A percentile compares a stretch with the other conserved stretches of the same genome.
phyloP scores from a whole-genome alignment of 2,113 vertebrate genomes.

The Chionomys nivalis region DNA sequence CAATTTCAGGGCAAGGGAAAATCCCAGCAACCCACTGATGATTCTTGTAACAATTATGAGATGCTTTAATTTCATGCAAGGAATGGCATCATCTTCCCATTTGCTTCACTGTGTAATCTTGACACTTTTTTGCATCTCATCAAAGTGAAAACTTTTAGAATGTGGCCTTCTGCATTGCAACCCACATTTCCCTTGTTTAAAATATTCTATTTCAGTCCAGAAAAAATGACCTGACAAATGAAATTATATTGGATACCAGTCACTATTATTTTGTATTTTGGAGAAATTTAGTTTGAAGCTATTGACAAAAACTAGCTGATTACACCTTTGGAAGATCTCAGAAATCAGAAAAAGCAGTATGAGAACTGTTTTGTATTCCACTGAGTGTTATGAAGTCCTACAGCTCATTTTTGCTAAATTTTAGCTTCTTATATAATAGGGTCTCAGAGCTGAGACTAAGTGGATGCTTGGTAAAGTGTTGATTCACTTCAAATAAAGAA shows the following conservation, averaged over 20 bases:
- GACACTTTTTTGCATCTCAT: constrained; percentile 9
- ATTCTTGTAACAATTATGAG: background rate
- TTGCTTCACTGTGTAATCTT: background rate
- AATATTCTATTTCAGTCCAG: constrained; percentile 27
- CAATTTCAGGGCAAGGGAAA: background rate
- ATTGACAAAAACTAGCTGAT: constrained; percentile 30
- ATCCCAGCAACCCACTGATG: background rate
- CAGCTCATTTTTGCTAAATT: constrained; percentile 22
- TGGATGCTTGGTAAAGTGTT: background rate
- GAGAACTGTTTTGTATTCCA: background rate
- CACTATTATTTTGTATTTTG: constrained; percentile 33
- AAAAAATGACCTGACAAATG: constrained; percentile 5
- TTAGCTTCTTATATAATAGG: background rate
- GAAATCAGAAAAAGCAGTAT: constrained; percentile 7
- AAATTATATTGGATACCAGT: constrained; percentile 9
- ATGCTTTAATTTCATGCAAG: background rate
- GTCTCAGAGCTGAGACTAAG: background rate
- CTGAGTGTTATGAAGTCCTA: background rate
- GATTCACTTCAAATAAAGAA: constrained; percentile 42
- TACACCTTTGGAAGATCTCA: background rate
- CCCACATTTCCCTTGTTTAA: background rate
- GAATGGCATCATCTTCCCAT: background rate
- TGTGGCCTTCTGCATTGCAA: background rate
- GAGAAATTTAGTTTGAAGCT: constrained; percentile 33
- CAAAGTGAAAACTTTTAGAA: constrained; percentile 20